Percentiles rank a stretch among this genome's conserved stretches.
phyloP scores from a whole-genome alignment of 2,113 vertebrate species.

The Antechinus flavipes region DNA sequence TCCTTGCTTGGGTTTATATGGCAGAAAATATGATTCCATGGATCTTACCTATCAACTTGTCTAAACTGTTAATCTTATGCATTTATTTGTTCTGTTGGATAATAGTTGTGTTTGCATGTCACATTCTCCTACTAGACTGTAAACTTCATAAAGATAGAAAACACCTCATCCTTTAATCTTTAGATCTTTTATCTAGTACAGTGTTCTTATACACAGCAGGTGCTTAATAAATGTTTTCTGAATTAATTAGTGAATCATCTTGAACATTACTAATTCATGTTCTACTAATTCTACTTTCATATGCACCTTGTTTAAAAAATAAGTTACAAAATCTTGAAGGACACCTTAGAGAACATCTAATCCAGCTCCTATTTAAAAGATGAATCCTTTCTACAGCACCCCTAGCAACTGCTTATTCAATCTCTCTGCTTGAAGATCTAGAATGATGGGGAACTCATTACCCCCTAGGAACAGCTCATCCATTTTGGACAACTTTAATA shows the following conservation, averaged over 20 bases:
- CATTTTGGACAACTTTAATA: not conserved
- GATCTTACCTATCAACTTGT: too few species aligned
- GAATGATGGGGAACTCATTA: not conserved
- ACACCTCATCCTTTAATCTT: too few species aligned
- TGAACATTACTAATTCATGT: not conserved
- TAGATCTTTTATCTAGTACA: not conserved
- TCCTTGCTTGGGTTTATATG: too few species aligned
- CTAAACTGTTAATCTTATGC: too few species aligned
- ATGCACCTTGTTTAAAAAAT: not conserved
- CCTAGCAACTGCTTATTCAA: not conserved
- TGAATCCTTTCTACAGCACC: not conserved
- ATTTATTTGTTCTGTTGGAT: too few species aligned
- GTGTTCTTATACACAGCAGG: not conserved
- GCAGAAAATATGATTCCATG: too few species aligned
- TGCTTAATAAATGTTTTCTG: not conserved
- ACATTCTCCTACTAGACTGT: too few species aligned
- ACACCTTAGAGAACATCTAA: not conserved
- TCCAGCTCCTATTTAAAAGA: not conserved
- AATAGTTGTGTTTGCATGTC: too few species aligned
- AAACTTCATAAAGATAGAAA: too few species aligned
- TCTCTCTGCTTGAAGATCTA: not conserved
- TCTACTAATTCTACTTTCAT: not conserved
- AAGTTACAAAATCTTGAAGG: not conserved
- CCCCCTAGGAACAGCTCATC: not conserved
- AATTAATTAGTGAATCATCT: not conserved